These are phyloP conservation scores for Paratrypauchen microcephalus DNA, from an alignment of 2,797 vertebrate species.

Conservation along the genomic window DNA sequence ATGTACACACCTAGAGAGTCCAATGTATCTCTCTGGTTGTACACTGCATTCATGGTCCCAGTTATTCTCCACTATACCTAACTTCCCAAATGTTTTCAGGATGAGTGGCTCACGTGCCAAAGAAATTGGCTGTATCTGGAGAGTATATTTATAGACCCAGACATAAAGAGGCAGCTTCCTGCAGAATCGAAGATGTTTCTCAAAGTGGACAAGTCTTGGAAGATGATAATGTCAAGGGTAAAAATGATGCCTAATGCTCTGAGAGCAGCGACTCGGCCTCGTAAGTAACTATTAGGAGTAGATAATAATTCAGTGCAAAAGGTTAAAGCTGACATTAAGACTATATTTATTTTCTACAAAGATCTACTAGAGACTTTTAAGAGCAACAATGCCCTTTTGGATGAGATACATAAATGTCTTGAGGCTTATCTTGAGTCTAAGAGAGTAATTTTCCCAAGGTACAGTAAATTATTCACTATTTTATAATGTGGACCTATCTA, in stretches of 20 bases:
- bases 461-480: constrained; percentile 1
- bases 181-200: constrained; percentile 86
- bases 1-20: neutral
- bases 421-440: constrained; percentile 89
- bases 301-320: constrained; percentile 4
- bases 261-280: constrained; percentile 78
- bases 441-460: constrained; percentile 87
- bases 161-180: constrained; percentile 84
- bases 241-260: constrained; percentile 80
- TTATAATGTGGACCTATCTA: constrained; percentile 3
- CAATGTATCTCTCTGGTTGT: too few relatives aligned
- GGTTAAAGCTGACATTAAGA: neutral
- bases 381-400: constrained; percentile 83
- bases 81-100: constrained; percentile 50
- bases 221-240: constrained; percentile 84
- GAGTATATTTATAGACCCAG: constrained; percentile 85
- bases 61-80: neutral
- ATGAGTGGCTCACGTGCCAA: constrained; percentile 85
- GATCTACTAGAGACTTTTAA: constrained; percentile 83
- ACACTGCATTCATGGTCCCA: neutral
- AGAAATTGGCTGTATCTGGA: constrained; percentile 87
- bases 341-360: constrained; percentile 38
- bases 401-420: constrained; percentile 87
- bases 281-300: constrained; percentile 54
- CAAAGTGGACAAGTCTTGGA: constrained; percentile 87